Base-by-base conservation (phyloP, 2,888 invertebrate genomes). In the Tipula unca region DNA sequence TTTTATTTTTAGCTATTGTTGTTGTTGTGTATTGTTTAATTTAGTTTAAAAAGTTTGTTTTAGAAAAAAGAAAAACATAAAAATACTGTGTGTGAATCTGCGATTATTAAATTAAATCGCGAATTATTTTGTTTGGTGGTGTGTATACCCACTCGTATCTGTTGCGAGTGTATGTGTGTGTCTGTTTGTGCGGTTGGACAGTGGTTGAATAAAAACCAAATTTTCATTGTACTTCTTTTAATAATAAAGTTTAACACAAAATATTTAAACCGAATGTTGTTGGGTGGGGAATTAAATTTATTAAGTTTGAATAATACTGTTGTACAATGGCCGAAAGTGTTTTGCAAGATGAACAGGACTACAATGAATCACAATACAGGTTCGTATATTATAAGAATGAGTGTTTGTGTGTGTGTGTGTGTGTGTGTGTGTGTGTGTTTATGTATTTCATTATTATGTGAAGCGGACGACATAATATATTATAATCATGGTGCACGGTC, bases 281-380 rank as follows among this genome's bases (percentile, higher is more conserved):
- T 84, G 36, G 17, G 4, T 32, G 36, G 32, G 84, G 84, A 84
- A 20, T 36, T 36, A 39, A 36, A 39, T 84, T 84, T 36, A 32
- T 32, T 32, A 17, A 83, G 83, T 3, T 83, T 83, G 35, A 84
- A 84, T 84, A 84, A 17, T 39, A 84, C 8, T 39, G 36, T 83
- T 35, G 83, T 83, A 84, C 32, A 84, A 84, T 84, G 84, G 84
- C 84, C 17, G 84, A 84, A 84, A 84, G 39, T 39, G 35, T 84
- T 84, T 25, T 17, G 35, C 83, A 29, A 83, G 35, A 84, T 36
- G 84, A 84, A 20, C 32, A 84, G 32, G 84, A 84, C 25, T 32
- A 84, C 32, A 84, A 84, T 84, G 84, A 84, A 39, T 36, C 13
- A 36, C 84, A 84, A 84, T 84, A 25, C 84, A 84, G 84, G 84